Conservation (phyloP, 2,888 invertebrate species). For the Thera britannica region DNA sequence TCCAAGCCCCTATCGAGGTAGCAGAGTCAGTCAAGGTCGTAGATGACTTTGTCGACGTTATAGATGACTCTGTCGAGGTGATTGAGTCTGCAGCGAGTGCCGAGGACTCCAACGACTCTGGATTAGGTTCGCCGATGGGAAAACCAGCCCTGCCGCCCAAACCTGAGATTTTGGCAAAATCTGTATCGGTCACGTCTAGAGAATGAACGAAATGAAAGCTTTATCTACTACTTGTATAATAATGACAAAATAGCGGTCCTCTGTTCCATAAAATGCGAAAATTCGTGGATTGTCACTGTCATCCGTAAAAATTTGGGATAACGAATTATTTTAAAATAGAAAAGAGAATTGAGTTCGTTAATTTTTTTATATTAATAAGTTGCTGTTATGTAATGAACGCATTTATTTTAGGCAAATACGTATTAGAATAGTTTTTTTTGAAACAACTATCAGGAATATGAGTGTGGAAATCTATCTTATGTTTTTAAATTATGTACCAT, state of each 20-base stretch:
- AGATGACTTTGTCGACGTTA: slow-evolving; percentile 22
- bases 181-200: slow-evolving; percentile 32
- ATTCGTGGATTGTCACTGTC: too few species aligned
- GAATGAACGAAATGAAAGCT: neutral
- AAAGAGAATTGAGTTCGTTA: neutral
- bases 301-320: neutral
- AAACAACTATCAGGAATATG: neutral
- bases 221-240: neutral
- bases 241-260: too few species aligned
- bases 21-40: slow-evolving; percentile 18
- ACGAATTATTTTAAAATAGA: neutral
- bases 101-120: slow-evolving; percentile 46
- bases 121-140: slow-evolving; percentile 38
- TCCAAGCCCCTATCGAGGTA: slow-evolving; percentile 19
- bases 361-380: neutral
- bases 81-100: slow-evolving; percentile 16
- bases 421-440: neutral
- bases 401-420: neutral
- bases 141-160: slow-evolving; percentile 70
- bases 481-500: neutral
- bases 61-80: slow-evolving; percentile 13
- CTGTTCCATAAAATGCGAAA: too few species aligned
- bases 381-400: neutral
- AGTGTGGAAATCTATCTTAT: slow-evolving; percentile 8
- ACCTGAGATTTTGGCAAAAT: slow-evolving; percentile 53